These are phyloP conservation scores for Tetanocera ferruginea DNA, from an alignment of 2,888 invertebrate species.

Conservation along the genomic window DNA sequence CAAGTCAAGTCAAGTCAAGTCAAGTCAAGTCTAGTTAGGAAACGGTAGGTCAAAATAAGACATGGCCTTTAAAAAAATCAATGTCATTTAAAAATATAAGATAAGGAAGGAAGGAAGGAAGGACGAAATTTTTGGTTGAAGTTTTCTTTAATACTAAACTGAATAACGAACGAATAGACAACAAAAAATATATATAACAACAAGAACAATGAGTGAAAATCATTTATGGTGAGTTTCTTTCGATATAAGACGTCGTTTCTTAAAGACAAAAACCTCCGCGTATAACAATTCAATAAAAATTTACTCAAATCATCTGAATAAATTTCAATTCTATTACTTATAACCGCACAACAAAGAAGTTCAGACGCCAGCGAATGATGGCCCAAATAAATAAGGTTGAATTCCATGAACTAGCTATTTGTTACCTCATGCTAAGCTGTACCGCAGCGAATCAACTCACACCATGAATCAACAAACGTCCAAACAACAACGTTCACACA, in stretches of 20 bases:
- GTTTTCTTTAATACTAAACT: too few relatives aligned
- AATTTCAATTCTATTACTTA: background rate
- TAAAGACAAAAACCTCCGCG: background rate
- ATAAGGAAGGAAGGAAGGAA: constrained; percentile 21
- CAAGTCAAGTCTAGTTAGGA: constrained; percentile 17
- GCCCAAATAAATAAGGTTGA: constrained; percentile 4
- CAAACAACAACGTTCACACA: background rate
- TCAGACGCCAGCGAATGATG: background rate
- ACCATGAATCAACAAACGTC: background rate
- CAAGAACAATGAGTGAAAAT: too few relatives aligned
- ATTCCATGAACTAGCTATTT: background rate
- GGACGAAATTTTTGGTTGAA: background rate
- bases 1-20: constrained; percentile 26
- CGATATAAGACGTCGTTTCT: too few relatives aligned
- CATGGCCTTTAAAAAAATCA: too few relatives aligned
- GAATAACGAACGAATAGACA: too few relatives aligned
- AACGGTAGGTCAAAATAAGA: constrained; percentile 25
- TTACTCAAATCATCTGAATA: background rate
- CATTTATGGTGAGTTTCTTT: too few relatives aligned
- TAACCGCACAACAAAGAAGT: too few relatives aligned
- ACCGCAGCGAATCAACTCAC: background rate
- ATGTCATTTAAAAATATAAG: too few relatives aligned
- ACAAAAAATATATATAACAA: too few relatives aligned
- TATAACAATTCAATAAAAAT: background rate
- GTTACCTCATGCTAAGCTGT: constrained; percentile 10